Base-by-base conservation (phyloP, 2,888 invertebrate genomes). In the Hylaea fasciaria region DNA sequence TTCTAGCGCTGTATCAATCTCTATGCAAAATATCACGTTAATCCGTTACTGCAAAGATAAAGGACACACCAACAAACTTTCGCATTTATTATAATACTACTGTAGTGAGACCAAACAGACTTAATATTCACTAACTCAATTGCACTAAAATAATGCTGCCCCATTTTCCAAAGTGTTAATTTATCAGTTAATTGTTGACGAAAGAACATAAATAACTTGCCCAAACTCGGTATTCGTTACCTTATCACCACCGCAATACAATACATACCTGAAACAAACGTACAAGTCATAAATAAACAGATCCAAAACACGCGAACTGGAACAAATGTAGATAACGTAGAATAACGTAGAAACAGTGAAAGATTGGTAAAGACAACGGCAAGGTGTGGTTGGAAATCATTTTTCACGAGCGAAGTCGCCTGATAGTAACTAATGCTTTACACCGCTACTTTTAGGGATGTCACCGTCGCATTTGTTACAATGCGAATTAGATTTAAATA, bases 301-400 rank as follows among this genome's bases (percentile, higher is more conserved):
- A 81, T 78, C 78, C 77, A 74, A 80, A 73, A 74, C 89, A 88
- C 87, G 87, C 88, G 77, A 87, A 75, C 83, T 78, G 81, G 72
- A 82, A 83, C 82, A 79, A 83, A 62, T 58, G 57, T 82, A 83
- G 84, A 87, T 90, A 87, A 81, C 82, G 77, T 53, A 53, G 53
- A 45, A 52, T 52, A 56, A 57, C 57, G 59, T 60, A 50, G 49
- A 82, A 87, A 86, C 83, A 82, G 81, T 84, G 81, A 87, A 87
- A 83, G 86, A 89, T 87, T 64, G 79, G 84, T 80, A 77, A 78
- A 84, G 83, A 84, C 80, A 83, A 81, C 77, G 73, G 71, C 76
- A 81, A 87, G 91, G 90, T 89, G 91, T 86, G 90, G 91, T 90
- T 72, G 81, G 81, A 86, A 88, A 89, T 91, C 86, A 91, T 92